These are phyloP conservation scores for Danio choprae DNA, from an alignment of 2,797 vertebrate genomes.

Conservation along the genomic window DNA sequence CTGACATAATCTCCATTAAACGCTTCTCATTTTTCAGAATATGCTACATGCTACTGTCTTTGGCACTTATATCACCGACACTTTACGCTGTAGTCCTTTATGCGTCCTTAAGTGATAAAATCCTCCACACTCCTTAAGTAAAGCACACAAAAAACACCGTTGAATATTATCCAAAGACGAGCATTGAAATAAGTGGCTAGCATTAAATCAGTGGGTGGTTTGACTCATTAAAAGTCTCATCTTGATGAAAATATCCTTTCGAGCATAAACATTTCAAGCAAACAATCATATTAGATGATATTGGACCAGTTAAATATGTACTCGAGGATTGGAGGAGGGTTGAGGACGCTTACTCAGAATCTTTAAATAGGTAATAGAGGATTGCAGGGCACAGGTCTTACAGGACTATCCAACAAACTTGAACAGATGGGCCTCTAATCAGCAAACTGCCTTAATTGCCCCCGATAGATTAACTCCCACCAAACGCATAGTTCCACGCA, in stretches of 20 bases:
- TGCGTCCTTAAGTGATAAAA: not conserved
- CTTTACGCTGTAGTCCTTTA: not conserved
- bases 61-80: not conserved
- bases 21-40: too few relatives aligned
- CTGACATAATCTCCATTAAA: too few relatives aligned
- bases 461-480: constrained; percentile 72
- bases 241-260: not conserved
- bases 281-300: too few relatives aligned
- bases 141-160: not conserved
- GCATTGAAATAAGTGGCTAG: not conserved
- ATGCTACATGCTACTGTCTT: too few relatives aligned
- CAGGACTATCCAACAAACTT: constrained; percentile 63
- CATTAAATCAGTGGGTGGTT: constrained; percentile 18
- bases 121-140: too few relatives aligned
- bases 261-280: too few relatives aligned
- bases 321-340: not conserved
- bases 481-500: constrained; percentile 61
- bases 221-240: constrained; percentile 20
- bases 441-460: constrained; percentile 65
- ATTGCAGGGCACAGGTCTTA: constrained; percentile 58
- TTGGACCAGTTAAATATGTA: not conserved
- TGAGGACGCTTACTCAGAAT: constrained; percentile 47
- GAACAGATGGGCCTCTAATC: constrained; percentile 70
- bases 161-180: constrained; percentile 7
- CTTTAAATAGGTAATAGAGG: constrained; percentile 60